phyloP scores from a whole-genome alignment of 2,113 vertebrate species.

The Microtus ochrogaster region DNA sequence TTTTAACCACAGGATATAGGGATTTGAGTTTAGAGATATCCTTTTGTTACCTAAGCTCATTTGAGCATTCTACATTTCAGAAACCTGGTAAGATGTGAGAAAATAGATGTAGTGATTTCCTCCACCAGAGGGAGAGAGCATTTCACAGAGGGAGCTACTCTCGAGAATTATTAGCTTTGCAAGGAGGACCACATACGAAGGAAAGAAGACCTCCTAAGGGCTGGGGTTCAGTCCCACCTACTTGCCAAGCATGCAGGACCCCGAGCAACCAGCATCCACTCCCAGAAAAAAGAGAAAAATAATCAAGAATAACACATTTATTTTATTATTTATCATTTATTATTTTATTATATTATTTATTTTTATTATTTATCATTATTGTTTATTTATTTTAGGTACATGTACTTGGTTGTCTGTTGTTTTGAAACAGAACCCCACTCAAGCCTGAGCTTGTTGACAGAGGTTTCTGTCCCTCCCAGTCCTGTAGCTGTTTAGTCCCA shows the following conservation, averaged over 20 bases:
- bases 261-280: not conserved
- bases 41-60: constrained; percentile 35
- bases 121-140: not conserved
- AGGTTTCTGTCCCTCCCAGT: no score
- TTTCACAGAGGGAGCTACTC: not conserved
- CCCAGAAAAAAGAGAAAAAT: constrained; percentile 11
- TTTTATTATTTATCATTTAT: not conserved
- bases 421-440: not conserved
- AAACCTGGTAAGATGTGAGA: not conserved
- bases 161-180: constrained; percentile 39
- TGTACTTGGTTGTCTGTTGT: not conserved
- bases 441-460: not conserved
- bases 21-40: constrained; percentile 20
- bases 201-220: not conserved
- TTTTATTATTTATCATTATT: no score
- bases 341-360: not conserved
- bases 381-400: not conserved
- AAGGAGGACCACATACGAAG: not conserved
- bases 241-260: not conserved
- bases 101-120: not conserved
- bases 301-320: not conserved
- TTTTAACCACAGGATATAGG: constrained; percentile 31
- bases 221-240: not conserved
- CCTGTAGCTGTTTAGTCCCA: no score
- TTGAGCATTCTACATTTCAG: constrained; percentile 46